Evolutionary conservation across 1,140 invertebrate genomes (phyloP).

Genomic region (Arctopsyche grandis): DNA sequence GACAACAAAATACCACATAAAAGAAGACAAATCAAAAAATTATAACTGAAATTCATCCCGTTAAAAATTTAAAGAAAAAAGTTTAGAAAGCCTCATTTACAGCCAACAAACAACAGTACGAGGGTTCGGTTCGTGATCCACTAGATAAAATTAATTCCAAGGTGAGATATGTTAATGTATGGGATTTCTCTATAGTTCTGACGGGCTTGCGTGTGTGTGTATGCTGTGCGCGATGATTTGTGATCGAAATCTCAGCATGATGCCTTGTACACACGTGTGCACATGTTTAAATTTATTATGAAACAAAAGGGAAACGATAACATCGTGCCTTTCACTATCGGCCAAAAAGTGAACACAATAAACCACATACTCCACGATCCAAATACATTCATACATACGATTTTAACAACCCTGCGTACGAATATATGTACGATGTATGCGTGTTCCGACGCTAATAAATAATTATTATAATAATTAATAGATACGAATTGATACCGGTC

Average conservation of each 20-base stretch:
- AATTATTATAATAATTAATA: neutral
- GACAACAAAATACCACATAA: too few relatives aligned
- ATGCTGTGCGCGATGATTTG: conserved; percentile 19
- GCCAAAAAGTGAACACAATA: neutral
- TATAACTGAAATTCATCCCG: too few relatives aligned
- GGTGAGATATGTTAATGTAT: conserved; percentile 30
- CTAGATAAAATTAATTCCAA: conserved; percentile 39
- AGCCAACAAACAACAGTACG: neutral
- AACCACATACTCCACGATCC: neutral
- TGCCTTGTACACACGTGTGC: neutral
- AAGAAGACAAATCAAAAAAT: too few relatives aligned
- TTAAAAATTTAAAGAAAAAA: neutral
- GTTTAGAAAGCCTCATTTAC: neutral
- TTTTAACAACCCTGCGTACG: too few relatives aligned
- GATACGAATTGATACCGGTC: neutral
- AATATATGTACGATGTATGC: too few relatives aligned
- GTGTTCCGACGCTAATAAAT: neutral
- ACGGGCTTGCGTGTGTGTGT: conserved; percentile 1
- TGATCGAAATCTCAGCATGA: conserved; percentile 26
- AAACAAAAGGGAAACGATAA: conserved; percentile 28
- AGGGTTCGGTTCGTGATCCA: conserved; percentile 25
- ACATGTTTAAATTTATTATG: conserved; percentile 22
- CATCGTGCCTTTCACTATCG: conserved; percentile 11
- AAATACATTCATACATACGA: neutral
- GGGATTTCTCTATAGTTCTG: conserved; percentile 16